These are phyloP conservation scores for Hylomyscus alleni DNA, from an alignment of 2,797 vertebrate species.

Conservation along the genomic window DNA sequence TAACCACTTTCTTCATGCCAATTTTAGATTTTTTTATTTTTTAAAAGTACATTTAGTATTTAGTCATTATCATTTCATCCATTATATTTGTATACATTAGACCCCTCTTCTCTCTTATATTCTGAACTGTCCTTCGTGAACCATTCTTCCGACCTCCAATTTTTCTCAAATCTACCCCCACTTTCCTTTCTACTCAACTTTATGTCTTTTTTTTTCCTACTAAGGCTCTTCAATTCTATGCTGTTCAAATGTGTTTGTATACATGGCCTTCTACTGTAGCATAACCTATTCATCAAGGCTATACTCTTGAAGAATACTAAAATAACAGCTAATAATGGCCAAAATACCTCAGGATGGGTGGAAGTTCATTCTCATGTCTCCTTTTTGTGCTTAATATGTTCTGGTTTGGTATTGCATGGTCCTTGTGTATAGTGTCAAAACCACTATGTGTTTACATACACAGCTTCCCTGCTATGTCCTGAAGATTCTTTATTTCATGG, in stretches of 20 bases:
- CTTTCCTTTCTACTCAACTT: background rate
- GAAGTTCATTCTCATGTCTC: fast-evolving
- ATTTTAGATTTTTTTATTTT: background rate
- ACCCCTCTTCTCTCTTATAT: background rate
- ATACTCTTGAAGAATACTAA: background rate
- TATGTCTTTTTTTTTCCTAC: background rate
- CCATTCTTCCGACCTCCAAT: background rate
- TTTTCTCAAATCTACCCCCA: background rate
- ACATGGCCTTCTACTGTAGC: too few relatives aligned
- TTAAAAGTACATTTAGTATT: background rate
- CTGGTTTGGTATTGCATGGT: background rate
- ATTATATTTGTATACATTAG: background rate
- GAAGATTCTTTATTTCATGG: background rate
- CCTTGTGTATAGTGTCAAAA: background rate
- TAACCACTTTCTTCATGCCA: background rate
- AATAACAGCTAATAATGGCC: too few relatives aligned
- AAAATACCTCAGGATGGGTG: background rate
- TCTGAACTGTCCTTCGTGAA: background rate
- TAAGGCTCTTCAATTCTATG: background rate
- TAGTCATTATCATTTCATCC: background rate
- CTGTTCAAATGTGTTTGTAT: background rate
- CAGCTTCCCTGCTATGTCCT: too few relatives aligned
- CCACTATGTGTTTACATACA: background rate
- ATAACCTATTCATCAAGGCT: background rate
- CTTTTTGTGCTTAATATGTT: background rate